A percentile compares a stretch with the other conserved stretches of the same genome.
phyloP scores from a whole-genome alignment of 2,113 vertebrate species.

The Atlantisia rogersi region DNA sequence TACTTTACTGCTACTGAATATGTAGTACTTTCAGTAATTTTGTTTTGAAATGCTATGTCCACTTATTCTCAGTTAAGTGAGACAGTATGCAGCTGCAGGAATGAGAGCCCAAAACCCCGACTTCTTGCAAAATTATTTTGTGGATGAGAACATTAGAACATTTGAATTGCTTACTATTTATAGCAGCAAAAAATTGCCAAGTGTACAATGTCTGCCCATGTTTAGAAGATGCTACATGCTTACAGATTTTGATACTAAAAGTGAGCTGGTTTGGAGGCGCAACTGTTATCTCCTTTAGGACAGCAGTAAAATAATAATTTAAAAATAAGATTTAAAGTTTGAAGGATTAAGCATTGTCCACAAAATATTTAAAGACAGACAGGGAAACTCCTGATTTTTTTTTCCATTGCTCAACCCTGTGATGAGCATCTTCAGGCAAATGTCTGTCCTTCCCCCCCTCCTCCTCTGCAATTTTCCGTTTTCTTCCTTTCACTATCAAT shows the following conservation, averaged over 20 bases:
- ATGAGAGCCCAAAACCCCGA: rapidly evolving
- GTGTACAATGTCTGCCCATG: not conserved
- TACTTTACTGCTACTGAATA: not conserved
- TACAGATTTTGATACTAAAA: not conserved
- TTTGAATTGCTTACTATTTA: not conserved
- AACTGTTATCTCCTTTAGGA: not conserved
- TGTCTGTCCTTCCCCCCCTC: not conserved
- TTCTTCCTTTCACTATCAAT: not conserved
- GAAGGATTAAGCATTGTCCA: not conserved
- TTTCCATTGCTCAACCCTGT: not conserved
- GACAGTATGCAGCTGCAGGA: not conserved
- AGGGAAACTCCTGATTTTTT: not conserved
- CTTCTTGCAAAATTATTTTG: not conserved
- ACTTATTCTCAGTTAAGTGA: not conserved
- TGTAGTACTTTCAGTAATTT: not conserved
- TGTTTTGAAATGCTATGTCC: not conserved
- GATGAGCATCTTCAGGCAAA: not conserved
- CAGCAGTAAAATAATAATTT: not conserved
- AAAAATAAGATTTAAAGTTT: not conserved
- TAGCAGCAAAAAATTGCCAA: not conserved
- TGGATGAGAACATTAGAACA: not conserved
- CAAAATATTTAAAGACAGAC: not conserved
- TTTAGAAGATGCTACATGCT: not conserved
- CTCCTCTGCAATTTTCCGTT: not conserved
- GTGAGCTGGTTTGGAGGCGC: not conserved